These are phyloP conservation scores for Rhabdornis inornatus DNA, from an alignment of 2,113 vertebrate species.

Conservation along the genomic window DNA sequence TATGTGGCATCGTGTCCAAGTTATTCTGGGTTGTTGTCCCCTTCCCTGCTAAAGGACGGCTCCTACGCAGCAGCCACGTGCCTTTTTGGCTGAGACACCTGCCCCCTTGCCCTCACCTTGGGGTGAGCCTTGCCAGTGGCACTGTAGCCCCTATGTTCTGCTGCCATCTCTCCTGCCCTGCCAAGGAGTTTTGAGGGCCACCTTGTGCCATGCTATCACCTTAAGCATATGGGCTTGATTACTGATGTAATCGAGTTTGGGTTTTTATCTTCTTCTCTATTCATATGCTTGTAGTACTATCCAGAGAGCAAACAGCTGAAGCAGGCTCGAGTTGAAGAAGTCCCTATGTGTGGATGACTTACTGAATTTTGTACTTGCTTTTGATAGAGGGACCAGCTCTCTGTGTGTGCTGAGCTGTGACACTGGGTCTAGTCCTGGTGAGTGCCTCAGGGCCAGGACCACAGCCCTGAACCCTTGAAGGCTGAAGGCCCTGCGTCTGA, in stretches of 20 bases:
- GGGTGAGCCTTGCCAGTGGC: neutral
- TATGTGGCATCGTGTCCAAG: neutral
- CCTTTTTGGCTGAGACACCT: neutral
- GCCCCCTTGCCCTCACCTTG: neutral
- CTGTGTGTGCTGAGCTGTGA: neutral
- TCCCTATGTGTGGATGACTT: neutral
- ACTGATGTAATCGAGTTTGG: neutral
- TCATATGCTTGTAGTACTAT: neutral
- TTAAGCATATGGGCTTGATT: neutral
- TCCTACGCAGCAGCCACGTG: neutral
- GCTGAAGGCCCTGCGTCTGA: neutral
- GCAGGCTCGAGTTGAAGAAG: neutral
- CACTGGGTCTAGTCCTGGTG: neutral
- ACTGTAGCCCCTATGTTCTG: rapidly evolving
- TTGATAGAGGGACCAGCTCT: neutral
- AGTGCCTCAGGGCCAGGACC: neutral
- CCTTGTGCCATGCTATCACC: neutral
- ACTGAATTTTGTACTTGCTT: neutral
- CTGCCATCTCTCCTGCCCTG: neutral
- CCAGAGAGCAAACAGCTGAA: neutral
- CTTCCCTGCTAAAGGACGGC: slow-evolving; percentile 1
- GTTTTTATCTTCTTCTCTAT: neutral
- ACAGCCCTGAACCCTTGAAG: neutral
- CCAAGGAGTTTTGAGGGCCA: neutral
- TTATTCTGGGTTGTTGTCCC: neutral